Percentiles rank a stretch among this genome's conserved stretches.
These are phyloP conservation scores for Xestoiulus laeticollis DNA, from an alignment of 2,888 invertebrate genomes.

Conservation along the genomic window DNA sequence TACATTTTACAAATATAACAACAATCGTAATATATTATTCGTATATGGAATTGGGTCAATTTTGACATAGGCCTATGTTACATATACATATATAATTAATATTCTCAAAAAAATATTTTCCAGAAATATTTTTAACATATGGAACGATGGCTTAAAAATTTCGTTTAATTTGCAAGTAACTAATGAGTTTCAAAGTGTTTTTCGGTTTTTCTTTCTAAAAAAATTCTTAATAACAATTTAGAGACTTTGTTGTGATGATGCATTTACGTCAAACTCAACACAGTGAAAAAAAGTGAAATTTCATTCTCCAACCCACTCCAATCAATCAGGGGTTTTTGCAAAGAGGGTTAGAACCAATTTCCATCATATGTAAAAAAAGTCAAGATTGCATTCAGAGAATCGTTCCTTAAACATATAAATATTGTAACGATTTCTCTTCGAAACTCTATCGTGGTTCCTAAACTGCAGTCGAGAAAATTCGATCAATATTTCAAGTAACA, in stretches of 20 bases:
- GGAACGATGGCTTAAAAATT: no score
- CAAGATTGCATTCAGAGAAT: background rate
- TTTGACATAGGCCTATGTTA: no score
- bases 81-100: no score
- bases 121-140: no score
- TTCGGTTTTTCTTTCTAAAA: background rate
- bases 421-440: background rate
- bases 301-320: background rate
- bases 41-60: no score
- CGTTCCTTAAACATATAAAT: background rate
- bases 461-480: background rate
- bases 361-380: background rate
- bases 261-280: background rate
- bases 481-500: background rate
- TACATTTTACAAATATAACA: no score
- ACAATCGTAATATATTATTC: no score
- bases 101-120: no score
- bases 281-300: background rate
- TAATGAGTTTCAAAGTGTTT: background rate
- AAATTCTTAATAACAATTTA: background rate
- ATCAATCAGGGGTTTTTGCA: background rate
- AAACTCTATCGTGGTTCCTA: background rate
- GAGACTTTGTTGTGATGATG: background rate
- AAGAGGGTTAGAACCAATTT: background rate
- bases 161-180: background rate